Base-by-base conservation (phyloP, 2,888 invertebrate genomes). In the Nesidiocoris tenuis region DNA sequence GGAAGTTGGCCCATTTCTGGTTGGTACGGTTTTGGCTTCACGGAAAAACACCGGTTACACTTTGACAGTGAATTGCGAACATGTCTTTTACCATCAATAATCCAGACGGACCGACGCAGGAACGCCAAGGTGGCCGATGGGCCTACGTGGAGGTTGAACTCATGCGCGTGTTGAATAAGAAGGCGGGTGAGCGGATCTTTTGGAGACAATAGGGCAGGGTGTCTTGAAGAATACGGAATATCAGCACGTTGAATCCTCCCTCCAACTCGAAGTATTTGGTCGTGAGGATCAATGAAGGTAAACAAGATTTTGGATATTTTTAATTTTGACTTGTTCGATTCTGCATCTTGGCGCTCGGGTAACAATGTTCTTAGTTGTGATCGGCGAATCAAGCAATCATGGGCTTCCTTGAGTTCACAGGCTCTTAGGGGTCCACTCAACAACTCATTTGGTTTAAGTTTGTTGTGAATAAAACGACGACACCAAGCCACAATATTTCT, bases 241-340 rank as follows among this genome's bases (percentile, higher is more conserved):
- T 39, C 39, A 7, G 39, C 39, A 39, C 39, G 3, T 7, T 12
- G 3, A 12, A 39, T 39, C 12, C 39, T 39, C 3, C 39, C 39
- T 3, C 39, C 39, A 3, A 39, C 39, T 12, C 39, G 3, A 12
- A 39, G 39, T 1, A 79, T 3, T n/a, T n/a, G n/a, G 9, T 76
- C 75, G 1, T 75, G 16, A 19, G 39, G 12, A 16, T 78, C 75
- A 12, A 78, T 18, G 25, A 77, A 78, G 2, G 77, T 76, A 12
- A n/a, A n/a, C n/a, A n/a, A n/a, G n/a, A n/a, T n/a, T n/a, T n/a
- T 25, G 21, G 3, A 77, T 24, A n/a, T n/a, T n/a, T n/a, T n/a
- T n/a, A n/a, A n/a, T n/a, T n/a, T n/a, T n/a, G n/a, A n/a, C n/a
- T n/a, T n/a, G n/a, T n/a, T n/a, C n/a, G n/a, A n/a, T n/a, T n/a